Evolutionary conservation across 1,140 invertebrate species (phyloP).

Genomic region (Varroa destructor): DNA sequence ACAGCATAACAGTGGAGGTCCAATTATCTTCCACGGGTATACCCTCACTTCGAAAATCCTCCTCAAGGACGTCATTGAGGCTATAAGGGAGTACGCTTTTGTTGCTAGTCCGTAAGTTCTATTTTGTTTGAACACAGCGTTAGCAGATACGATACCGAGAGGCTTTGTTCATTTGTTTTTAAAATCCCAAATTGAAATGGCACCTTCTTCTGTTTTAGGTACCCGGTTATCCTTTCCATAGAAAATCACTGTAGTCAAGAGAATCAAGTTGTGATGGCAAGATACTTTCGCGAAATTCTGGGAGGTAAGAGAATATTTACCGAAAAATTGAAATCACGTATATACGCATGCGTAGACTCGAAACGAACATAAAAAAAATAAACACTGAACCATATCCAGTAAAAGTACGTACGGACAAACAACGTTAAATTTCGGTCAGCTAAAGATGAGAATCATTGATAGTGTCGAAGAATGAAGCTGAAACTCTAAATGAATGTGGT

Average conservation of each 20-base stretch:
- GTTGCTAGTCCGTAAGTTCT: slow-evolving; percentile 43
- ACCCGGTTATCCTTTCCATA: slow-evolving; percentile 83
- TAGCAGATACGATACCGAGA: not conserved
- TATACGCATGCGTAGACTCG: too few species aligned
- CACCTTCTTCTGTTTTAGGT: slow-evolving; percentile 39
- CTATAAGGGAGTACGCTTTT: slow-evolving; percentile 49
- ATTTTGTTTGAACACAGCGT: slow-evolving; percentile 18
- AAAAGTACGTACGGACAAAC: too few species aligned
- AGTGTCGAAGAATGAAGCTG: too few species aligned
- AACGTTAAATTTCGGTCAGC: too few species aligned
- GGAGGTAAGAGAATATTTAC: slow-evolving; percentile 31
- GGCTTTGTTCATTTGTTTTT: slow-evolving; percentile 26
- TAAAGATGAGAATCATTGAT: too few species aligned
- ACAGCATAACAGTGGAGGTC: slow-evolving; percentile 42
- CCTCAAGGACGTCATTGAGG: slow-evolving; percentile 46
- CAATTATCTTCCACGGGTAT: slow-evolving; percentile 48
- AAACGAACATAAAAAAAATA: too few species aligned
- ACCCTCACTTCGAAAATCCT: slow-evolving; percentile 48
- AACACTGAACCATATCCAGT: too few species aligned
- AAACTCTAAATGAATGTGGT: too few species aligned
- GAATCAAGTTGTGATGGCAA: slow-evolving; percentile 86
- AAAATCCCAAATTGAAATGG: not conserved
- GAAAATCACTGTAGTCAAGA: slow-evolving; percentile 89
- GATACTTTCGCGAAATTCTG: slow-evolving; percentile 32
- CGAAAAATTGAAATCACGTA: slow-evolving; percentile 32